Conservation (phyloP, 2,113 vertebrate genomes). For the Cebus imitator region DNA sequence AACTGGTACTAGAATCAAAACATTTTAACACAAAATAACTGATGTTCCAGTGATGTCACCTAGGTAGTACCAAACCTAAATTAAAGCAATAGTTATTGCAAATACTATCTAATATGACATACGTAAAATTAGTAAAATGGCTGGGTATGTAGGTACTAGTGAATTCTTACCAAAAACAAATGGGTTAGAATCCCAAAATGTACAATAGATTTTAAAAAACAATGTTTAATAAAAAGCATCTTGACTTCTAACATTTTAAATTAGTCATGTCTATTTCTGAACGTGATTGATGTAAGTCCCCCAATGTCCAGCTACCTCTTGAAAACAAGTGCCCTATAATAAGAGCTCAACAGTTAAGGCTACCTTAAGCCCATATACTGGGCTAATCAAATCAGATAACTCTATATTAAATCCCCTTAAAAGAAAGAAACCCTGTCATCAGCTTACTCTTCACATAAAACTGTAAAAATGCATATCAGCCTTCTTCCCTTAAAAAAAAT, state of each 20-base stretch:
- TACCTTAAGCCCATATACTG: neutral
- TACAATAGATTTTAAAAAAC: neutral
- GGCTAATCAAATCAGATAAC: neutral
- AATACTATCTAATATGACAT: neutral
- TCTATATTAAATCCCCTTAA: neutral
- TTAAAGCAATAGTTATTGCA: neutral
- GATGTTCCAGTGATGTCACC: neutral
- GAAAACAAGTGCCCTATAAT: neutral
- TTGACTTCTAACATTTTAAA: neutral
- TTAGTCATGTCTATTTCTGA: neutral
- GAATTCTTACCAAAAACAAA: neutral
- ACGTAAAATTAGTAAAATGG: neutral
- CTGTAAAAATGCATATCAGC: neutral
- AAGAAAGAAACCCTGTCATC: neutral
- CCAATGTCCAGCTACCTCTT: neutral
- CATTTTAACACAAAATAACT: neutral
- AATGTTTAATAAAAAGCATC: neutral
- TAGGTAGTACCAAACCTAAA: neutral
- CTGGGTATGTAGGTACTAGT: neutral
- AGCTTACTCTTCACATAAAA: neutral
- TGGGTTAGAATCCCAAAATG: neutral
- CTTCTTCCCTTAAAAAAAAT: neutral
- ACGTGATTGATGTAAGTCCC: neutral
- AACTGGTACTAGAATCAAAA: neutral
- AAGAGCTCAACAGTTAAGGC: neutral